Conservation (phyloP, 1,140 invertebrate genomes). For the Bathynomus jamesi region DNA sequence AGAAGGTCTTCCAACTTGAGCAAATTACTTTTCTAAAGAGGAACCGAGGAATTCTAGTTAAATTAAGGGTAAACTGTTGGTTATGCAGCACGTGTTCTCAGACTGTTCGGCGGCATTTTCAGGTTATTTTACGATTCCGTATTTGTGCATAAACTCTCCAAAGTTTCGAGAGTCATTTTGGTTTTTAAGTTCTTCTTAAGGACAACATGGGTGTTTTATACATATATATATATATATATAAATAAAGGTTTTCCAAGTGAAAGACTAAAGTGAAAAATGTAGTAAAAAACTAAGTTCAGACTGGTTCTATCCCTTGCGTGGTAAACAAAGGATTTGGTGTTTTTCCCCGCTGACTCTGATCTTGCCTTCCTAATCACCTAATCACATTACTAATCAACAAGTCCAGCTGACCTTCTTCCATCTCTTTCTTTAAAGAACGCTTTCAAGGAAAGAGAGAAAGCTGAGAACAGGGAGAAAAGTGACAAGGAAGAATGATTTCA, state of each 20-base stretch:
- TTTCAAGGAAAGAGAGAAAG: neutral
- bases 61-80: too few relatives aligned
- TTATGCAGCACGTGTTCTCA: too few relatives aligned
- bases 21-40: too few relatives aligned
- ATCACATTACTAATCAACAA: constrained; percentile 1
- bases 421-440: neutral
- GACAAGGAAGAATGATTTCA: neutral
- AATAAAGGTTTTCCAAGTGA: neutral
- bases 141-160: too few relatives aligned
- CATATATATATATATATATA: constrained; percentile 1
- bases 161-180: too few relatives aligned
- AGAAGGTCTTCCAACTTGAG: too few relatives aligned
- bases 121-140: too few relatives aligned
- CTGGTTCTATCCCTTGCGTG: neutral
- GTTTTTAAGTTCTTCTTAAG: too few relatives aligned
- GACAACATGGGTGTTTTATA: neutral
- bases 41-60: too few relatives aligned
- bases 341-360: neutral
- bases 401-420: neutral
- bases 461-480: neutral
- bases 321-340: neutral
- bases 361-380: neutral
- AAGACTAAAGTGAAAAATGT: neutral
- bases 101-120: too few relatives aligned
- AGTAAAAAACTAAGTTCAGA: neutral